Evolutionary conservation across 2,113 vertebrate species (phyloP), one percentile per base, ranked within the genome.

Genomic region (Thamnophis sirtalis): DNA sequence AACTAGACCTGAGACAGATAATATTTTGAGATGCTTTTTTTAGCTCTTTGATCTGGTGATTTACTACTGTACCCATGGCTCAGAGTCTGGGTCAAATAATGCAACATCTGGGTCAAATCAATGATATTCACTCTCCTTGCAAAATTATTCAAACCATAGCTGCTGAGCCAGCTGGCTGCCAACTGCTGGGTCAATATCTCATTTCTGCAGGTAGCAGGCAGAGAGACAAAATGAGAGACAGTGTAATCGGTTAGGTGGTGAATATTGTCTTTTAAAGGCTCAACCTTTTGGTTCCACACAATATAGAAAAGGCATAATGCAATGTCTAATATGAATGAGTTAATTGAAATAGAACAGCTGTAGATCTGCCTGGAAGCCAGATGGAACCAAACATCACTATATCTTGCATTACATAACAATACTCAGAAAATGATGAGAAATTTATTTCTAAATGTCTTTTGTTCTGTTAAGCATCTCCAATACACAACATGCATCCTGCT

Each of bases 41-140:
- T 33, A 63, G 49, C 73, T 89, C 88, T 89, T 92, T 86, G 87
- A 92, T 89, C 48, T 33, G 60, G 15, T 60, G 80, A 85, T 92
- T 92, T 89, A 92, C 48, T 58, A n/a, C 54, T 33, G 53, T 60
- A 80, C 87, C 48, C 43, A 43, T 48, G 73, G 91, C 22, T 50
- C 73, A 63, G 33, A 89, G 87, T 92, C 88, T 92, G 87, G 55
- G 88, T 89, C 91, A 92, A 89, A 89, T 92, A 89, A 89, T 89
- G 48, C 73, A 89, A 92, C 91, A 92, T 92, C 91, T 92, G 91
- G 88, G 87, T 89, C 91, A 92, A 43, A 89, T 92, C 73, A 84
- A 24, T 85, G 58, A 84, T 49, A 92, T 92, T 89, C 88, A 60
- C 48, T 92, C 87, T 60, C 55, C 73, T 85, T 63, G 55, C 73